Percentiles rank a stretch among this genome's conserved stretches.
Evolutionary conservation across 2,888 invertebrate genomes (phyloP).

Genomic region (Dromius quadrimaculatus): DNA sequence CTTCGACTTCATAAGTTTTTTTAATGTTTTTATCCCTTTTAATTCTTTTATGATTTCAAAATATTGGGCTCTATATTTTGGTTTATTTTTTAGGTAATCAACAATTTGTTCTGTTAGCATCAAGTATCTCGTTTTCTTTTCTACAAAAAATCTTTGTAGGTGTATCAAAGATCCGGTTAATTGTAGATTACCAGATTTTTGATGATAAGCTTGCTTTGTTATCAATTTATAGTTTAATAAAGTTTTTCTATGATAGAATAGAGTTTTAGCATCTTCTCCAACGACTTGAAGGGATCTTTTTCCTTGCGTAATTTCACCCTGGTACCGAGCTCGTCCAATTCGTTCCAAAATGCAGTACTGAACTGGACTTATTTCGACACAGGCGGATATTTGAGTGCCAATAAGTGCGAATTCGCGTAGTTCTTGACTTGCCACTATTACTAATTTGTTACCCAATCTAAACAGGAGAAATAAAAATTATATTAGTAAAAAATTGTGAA

Average conservation of each 20-base stretch:
- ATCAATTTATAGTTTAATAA: constrained; percentile 72
- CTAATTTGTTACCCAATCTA: constrained; percentile 74
- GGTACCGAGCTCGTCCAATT: constrained; percentile 77
- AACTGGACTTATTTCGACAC: constrained; percentile 68
- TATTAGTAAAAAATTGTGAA: not conserved
- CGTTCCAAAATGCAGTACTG: constrained; percentile 81
- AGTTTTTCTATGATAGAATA: constrained; percentile 75
- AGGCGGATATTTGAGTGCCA: constrained; percentile 67
- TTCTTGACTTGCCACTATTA: constrained; percentile 78
- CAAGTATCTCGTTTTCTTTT: constrained; percentile 70
- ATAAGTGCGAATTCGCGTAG: constrained; percentile 72
- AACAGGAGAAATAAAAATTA: not conserved
- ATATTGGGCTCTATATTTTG: constrained; percentile 69
- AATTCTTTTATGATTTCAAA: constrained; percentile 67
- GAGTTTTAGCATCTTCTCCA: constrained; percentile 72
- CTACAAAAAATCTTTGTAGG: constrained; percentile 73
- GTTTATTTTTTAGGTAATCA: constrained; percentile 69
- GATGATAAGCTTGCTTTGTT: constrained; percentile 72
- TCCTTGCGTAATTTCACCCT: constrained; percentile 79
- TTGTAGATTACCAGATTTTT: constrained; percentile 65
- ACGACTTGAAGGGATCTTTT: constrained; percentile 70
- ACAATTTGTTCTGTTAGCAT: constrained; percentile 70
- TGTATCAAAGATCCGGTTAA: constrained; percentile 71
- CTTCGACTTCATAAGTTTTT: constrained; percentile 69
- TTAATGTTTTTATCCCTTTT: constrained; percentile 65